Base-by-base conservation (phyloP, 1,140 invertebrate species). In the Pogonomyrmex barbatus region DNA sequence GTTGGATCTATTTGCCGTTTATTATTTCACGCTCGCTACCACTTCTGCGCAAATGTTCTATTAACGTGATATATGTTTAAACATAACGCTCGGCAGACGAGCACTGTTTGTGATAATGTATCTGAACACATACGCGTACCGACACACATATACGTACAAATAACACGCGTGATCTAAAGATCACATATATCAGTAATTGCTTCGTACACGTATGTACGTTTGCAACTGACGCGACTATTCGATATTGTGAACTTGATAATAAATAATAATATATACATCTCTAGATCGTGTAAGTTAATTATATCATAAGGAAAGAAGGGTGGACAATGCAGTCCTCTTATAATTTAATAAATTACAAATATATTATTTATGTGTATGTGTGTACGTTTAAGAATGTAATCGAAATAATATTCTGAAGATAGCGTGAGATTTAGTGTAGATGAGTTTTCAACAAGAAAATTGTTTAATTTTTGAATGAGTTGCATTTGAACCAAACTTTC, bases 91-190 rank as follows among this genome's bases (percentile, higher is more conserved):
- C 63, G 77, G 30, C 42, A 50, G 33, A 36, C 45, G 71, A 87
- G 87, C 88, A 81, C 75, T 85, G 56, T 87, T 91, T 92, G 90
- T 91, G 89, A 92, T 91, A 92, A 89, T 71, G 65, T 77, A 70
- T 56, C 52, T 54, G 56, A 45, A 62, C 62, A 33, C 10, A 60
- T 4, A 33, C 39, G 47, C 56, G 50, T 70, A 56, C 30, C 36
- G 14, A 17, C 77, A 56, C 42, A 56, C 45, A 68, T 39, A 17
- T 75, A 76, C 45, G 45, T 77, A 85, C 73, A 85, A 24, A 12
- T 39, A 52, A 88, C 68, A 84, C 56, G 54, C 71, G 45, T 71
- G 24, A 85, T 65, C 33, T 50, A 83, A 9, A 14, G 10, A 63
- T 47, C 39, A 56, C 33, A 30, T 76, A 42, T 71, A 85, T 42